Base-by-base conservation (phyloP, 2,113 vertebrate species). In the Limnothrissa miodon region DNA sequence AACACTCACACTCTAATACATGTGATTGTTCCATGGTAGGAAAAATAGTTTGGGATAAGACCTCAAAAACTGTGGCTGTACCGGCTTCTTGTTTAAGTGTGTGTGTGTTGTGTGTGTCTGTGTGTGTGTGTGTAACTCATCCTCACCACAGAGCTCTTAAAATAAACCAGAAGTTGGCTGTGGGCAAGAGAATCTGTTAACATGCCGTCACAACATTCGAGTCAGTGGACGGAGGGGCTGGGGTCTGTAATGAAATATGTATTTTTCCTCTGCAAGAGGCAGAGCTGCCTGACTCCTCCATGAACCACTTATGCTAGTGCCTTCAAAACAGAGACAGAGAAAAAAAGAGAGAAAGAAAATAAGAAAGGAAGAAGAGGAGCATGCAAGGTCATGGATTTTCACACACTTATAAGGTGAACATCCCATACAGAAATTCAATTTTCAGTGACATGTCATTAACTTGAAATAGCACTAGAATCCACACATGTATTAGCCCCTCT, bases 81-180 rank as follows among this genome's bases (percentile, higher is more conserved):
- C 62, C 3, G 29, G 62, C 29, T 70, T 10, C 33, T 17, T 33
- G 62, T 70, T 33, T 70, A 13, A 17, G 15, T 70, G 11, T 70
- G 62, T 70, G 62, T 33, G 62, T 70, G 62, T 70, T 66, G 62
- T 70, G 62, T 70, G 62, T 70, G 62, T 70, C 29, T 70, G 62
- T 70, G 59, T 66, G 59, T 70, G 62, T 70, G 62, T 70, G 29
- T 15, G 51, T 53, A 33, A 70, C 62, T 70, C 62, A 70, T 70
- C 25, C 62, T 70, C 62, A 70, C 13, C 62, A 70, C 62, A 36
- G 62, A 70, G 62, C 62, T 70, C 62, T 70, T 33, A 36, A 70
- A 70, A 70, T 70, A 70, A 70, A 70, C 62, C 25, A 36, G 13
- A 36, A 70, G 29, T 70, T 70, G 62, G 62, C 62, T 36, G 62